Conservation (phyloP, 1,140 invertebrate genomes). For the Papilio glaucus region DNA sequence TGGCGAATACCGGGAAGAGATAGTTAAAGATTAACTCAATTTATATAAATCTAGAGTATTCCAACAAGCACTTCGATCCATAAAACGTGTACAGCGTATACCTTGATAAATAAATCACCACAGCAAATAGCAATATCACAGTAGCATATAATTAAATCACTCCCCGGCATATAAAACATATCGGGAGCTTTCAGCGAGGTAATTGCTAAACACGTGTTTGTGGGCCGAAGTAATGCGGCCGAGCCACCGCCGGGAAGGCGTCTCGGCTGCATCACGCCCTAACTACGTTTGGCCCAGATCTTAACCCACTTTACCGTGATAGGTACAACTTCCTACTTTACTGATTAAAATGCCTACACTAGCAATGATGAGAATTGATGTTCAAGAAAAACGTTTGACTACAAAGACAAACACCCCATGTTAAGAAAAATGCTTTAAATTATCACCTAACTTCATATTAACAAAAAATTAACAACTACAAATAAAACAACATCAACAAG, state of each 20-base stretch:
- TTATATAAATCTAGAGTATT: neutral
- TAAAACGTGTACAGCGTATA: neutral
- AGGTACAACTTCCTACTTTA: constrained; percentile 49
- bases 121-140: constrained; percentile 17
- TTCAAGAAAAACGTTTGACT: no score
- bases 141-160: constrained; percentile 33
- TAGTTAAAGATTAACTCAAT: neutral
- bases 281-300: constrained; percentile 49
- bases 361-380: neutral
- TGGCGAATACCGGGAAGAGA: neutral
- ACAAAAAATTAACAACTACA: no score
- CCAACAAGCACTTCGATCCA: neutral
- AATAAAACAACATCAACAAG: no score
- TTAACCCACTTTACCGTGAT: constrained; percentile 49
- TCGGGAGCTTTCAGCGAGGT: constrained; percentile 22
- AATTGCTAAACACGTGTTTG: constrained; percentile 28
- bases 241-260: constrained; percentile 50
- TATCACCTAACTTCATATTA: no score
- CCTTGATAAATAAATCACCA: neutral
- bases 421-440: no score
- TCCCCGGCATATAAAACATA: constrained; percentile 8
- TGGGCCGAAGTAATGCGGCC: neutral
- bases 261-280: constrained; percentile 44
- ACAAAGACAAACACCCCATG: no score
- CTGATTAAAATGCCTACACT: constrained; percentile 10